These are phyloP conservation scores for Corythaeola cristata DNA, from an alignment of 2,113 vertebrate genomes.

Conservation along the genomic window DNA sequence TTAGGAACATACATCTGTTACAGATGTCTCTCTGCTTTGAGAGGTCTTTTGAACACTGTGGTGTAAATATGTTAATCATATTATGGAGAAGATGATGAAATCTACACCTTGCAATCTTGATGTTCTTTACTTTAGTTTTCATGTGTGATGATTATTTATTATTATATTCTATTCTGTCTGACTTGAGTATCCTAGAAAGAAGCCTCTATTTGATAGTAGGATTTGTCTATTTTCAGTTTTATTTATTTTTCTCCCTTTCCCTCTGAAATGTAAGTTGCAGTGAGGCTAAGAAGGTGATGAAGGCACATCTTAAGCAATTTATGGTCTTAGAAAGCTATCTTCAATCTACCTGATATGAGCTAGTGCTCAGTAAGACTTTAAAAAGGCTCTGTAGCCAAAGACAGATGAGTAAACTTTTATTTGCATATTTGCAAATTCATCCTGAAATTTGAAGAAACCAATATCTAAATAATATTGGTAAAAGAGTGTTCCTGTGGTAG, in stretches of 20 bases:
- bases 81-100: not conserved
- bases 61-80: not conserved
- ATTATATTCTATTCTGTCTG: not conserved
- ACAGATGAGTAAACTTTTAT: not conserved
- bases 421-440: not conserved
- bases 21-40: not conserved
- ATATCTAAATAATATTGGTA: not conserved
- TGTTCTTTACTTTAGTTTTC: not conserved
- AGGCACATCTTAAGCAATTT: not conserved
- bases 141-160: not conserved
- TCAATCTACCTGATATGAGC: not conserved
- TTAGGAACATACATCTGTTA: not conserved
- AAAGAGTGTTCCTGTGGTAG: not conserved
- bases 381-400: not conserved
- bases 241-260: not conserved
- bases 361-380: not conserved
- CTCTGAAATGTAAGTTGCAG: not conserved
- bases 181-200: not conserved
- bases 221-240: not conserved
- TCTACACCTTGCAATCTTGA: not conserved
- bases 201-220: not conserved
- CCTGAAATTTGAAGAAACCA: not conserved
- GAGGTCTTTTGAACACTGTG: not conserved
- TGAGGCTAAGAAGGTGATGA: not conserved
- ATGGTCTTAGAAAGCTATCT: not conserved